Conservation (phyloP, 2,113 vertebrate genomes). For the Prochilodus magdalenae region DNA sequence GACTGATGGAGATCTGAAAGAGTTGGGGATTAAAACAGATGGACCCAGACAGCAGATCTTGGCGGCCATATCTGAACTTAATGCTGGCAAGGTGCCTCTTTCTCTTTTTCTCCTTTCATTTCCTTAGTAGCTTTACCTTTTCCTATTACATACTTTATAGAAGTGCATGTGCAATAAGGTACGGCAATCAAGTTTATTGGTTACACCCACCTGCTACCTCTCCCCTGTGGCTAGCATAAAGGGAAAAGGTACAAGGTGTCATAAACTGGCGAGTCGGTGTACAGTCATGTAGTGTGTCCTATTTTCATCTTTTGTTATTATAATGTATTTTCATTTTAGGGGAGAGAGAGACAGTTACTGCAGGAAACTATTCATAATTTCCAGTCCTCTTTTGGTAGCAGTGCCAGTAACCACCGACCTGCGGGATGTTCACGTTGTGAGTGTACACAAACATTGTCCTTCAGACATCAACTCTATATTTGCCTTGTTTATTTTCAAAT, state of each 20-base stretch:
- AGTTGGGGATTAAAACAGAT: conserved; percentile 95
- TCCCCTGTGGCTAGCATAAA: no score
- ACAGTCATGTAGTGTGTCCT: neutral
- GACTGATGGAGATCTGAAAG: conserved; percentile 95
- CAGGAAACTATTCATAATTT: conserved; percentile 99
- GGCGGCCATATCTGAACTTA: conserved; percentile 95
- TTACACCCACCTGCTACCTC: no score
- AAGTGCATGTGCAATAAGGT: no score
- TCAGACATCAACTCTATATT: neutral
- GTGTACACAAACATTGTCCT: conserved; percentile 49
- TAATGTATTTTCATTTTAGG: conserved; percentile 72
- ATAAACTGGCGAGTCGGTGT: neutral
- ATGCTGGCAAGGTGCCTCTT: conserved; percentile 91
- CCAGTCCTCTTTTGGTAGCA: conserved; percentile 98
- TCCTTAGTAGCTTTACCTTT: neutral
- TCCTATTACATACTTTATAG: no score
- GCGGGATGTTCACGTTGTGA: conserved; percentile 85
- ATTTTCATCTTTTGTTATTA: neutral
- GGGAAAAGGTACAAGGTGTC: no score
- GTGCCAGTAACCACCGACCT: conserved; percentile 91
- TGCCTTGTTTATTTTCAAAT: neutral
- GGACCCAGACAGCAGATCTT: conserved; percentile 95
- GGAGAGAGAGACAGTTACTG: conserved; percentile 93
- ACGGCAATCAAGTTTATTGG: no score
- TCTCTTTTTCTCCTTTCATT: neutral